These are phyloP conservation scores for Dallia pectoralis DNA, from an alignment of 2,797 vertebrate genomes.

Conservation along the genomic window DNA sequence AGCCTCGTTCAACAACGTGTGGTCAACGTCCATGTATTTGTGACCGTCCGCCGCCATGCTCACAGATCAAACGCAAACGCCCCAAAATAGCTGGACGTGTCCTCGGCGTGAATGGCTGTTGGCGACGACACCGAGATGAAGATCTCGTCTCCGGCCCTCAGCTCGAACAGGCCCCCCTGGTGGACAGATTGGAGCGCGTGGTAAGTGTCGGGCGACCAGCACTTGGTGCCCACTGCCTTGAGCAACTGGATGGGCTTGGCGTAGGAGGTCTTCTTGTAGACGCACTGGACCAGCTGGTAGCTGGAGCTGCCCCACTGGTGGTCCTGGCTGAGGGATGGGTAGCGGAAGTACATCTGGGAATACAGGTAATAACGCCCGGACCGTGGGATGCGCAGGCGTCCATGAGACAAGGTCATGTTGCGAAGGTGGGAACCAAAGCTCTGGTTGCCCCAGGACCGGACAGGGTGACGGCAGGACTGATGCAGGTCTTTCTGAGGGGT, in stretches of 20 bases:
- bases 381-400: constrained; percentile 56
- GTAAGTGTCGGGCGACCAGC: constrained; percentile 59
- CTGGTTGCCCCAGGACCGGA: constrained; percentile 55
- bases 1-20: neutral
- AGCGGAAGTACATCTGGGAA: constrained; percentile 73
- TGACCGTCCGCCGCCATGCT: constrained; percentile 19
- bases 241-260: constrained; percentile 65
- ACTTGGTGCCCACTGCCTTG: constrained; percentile 70
- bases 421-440: constrained; percentile 60
- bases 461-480: constrained; percentile 66
- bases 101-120: constrained; percentile 45
- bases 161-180: constrained; percentile 71
- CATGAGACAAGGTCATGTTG: constrained; percentile 58
- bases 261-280: constrained; percentile 63
- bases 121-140: constrained; percentile 67
- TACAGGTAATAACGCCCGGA: constrained; percentile 71
- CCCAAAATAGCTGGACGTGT: constrained; percentile 66
- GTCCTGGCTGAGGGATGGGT: constrained; percentile 26
- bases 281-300: constrained; percentile 68
- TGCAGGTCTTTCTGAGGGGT: constrained; percentile 50
- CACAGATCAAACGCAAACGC: constrained; percentile 64
- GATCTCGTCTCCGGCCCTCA: constrained; percentile 65
- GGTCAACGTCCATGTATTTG: neutral
- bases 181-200: constrained; percentile 70
- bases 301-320: constrained; percentile 9